phyloP scores from a whole-genome alignment of 2,797 vertebrate genomes.

The Sparidentex hasta region DNA sequence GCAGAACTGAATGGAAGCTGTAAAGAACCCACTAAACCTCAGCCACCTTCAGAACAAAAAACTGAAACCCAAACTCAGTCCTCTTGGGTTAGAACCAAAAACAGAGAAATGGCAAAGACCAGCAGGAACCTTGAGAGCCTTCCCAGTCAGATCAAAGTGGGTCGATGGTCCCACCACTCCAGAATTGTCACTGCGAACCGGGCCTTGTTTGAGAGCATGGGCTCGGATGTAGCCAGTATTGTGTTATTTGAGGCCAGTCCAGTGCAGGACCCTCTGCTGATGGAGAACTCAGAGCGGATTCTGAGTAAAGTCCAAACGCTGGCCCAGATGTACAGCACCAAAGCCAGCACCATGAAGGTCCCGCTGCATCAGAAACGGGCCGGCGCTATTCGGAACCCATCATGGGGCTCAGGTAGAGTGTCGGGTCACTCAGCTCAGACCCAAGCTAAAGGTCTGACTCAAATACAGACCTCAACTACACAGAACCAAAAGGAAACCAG shows the following conservation, averaged over 20 bases:
- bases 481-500: neutral
- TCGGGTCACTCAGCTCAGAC: neutral
- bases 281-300: conserved; percentile 89
- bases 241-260: conserved; percentile 80
- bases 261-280: conserved; percentile 74
- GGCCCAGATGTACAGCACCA: conserved; percentile 91
- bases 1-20: conserved; percentile 14
- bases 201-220: conserved; percentile 78
- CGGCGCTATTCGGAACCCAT: conserved; percentile 27
- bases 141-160: conserved; percentile 73
- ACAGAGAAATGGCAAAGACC: conserved; percentile 21
- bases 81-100: conserved; percentile 36
- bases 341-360: conserved; percentile 88
- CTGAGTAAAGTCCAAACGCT: conserved; percentile 92
- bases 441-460: conserved; percentile 11
- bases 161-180: conserved; percentile 73
- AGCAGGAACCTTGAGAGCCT: conserved; percentile 50
- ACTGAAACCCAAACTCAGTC: conserved; percentile 33
- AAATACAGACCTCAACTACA: neutral
- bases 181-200: conserved; percentile 71
- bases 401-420: conserved; percentile 37
- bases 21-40: conserved; percentile 9
- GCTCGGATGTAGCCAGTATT: conserved; percentile 76
- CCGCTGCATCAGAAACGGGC: conserved; percentile 82
- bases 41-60: conserved; percentile 12